Evolutionary conservation across 2,888 invertebrate species (phyloP).

Genomic region (Agrochola lychnidis): DNA sequence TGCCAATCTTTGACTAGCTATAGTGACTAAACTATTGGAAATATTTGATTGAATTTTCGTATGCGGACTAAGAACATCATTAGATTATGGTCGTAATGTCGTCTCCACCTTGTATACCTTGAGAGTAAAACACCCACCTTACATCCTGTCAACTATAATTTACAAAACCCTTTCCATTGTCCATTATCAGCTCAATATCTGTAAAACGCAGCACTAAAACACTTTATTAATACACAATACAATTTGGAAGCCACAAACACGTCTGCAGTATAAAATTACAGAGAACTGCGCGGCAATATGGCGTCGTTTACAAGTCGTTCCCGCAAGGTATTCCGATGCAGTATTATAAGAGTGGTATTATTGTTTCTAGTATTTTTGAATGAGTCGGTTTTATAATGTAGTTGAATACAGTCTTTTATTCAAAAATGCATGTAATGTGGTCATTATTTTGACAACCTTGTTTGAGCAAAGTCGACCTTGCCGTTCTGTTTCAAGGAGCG

Average conservation of each 20-base stretch:
- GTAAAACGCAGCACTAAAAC: slow-evolving; percentile 41
- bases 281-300: slow-evolving; percentile 20
- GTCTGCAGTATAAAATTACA: slow-evolving; percentile 58
- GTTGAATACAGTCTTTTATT: not conserved
- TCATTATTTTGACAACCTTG: too few species aligned
- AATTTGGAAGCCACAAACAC: slow-evolving; percentile 47
- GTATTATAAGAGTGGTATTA: slow-evolving; percentile 32
- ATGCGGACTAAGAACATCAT: too few species aligned
- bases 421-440: too few species aligned
- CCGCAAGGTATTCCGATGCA: slow-evolving; percentile 28
- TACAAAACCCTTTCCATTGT: slow-evolving; percentile 5
- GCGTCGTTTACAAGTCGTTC: slow-evolving; percentile 56
- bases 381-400: not conserved
- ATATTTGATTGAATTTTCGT: too few species aligned
- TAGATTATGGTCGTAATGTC: too few species aligned
- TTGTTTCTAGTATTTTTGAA: slow-evolving; percentile 23
- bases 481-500: too few species aligned
- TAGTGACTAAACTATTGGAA: too few species aligned
- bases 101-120: too few species aligned
- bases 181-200: slow-evolving; percentile 48
- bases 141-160: not conserved
- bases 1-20: too few species aligned
- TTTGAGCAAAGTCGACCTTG: too few species aligned
- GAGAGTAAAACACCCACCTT: not conserved
- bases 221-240: slow-evolving; percentile 55